These are phyloP conservation scores for Loriculus beryllinus DNA, from an alignment of 2,797 vertebrate species.

Conservation along the genomic window DNA sequence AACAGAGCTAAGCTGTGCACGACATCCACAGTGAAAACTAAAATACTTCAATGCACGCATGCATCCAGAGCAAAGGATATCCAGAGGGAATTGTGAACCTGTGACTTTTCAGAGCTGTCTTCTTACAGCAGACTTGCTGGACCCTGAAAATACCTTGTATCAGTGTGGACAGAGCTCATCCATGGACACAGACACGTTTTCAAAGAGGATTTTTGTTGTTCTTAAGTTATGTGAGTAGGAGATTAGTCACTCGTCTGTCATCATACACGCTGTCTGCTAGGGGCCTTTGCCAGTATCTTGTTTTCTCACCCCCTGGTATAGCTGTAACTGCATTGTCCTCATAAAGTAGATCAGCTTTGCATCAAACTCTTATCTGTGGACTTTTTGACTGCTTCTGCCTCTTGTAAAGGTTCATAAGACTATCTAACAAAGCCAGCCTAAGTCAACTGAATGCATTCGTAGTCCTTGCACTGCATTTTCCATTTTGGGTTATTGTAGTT, in stretches of 20 bases:
- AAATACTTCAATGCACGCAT: fast-evolving
- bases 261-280: background rate
- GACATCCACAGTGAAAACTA: background rate
- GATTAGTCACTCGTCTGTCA: background rate
- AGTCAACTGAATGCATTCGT: background rate
- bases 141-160: fast-evolving
- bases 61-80: background rate
- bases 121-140: background rate
- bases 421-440: background rate
- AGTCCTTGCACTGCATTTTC: background rate
- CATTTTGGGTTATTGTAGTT: background rate
- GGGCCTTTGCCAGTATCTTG: background rate
- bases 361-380: fast-evolving
- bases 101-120: background rate
- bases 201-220: background rate
- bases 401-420: background rate
- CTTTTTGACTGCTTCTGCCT: background rate
- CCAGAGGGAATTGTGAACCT: background rate
- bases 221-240: background rate
- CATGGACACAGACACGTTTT: background rate
- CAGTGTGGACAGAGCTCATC: background rate
- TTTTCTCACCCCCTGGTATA: background rate
- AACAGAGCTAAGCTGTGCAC: background rate
- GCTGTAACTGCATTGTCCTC: background rate
- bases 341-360: background rate